Evolutionary conservation across 2,888 invertebrate species (phyloP).

Genomic region (Platypus cylindrus): DNA sequence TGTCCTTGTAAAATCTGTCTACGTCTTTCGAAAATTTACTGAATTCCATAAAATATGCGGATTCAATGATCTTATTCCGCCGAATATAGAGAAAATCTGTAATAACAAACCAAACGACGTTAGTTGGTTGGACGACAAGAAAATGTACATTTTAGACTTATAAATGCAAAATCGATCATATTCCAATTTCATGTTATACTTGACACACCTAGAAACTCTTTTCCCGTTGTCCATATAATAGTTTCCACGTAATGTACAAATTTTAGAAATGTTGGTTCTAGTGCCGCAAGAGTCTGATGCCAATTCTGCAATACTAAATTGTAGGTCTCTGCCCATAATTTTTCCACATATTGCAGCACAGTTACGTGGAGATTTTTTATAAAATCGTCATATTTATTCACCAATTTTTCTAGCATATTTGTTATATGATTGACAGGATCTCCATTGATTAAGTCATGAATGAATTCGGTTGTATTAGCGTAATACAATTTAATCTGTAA

Average conservation of each 20-base stretch:
- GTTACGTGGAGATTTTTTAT: conserved; percentile 44
- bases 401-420: conserved; percentile 51
- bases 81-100: conserved; percentile 67
- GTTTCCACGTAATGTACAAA: conserved; percentile 64
- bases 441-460: conserved; percentile 57
- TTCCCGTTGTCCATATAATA: conserved; percentile 58
- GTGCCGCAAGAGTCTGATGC: conserved; percentile 55
- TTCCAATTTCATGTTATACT: not conserved
- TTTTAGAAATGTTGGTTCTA: conserved; percentile 68
- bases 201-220: conserved; percentile 48
- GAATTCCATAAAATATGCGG: conserved; percentile 69
- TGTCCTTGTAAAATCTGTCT: conserved; percentile 65
- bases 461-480: conserved; percentile 53
- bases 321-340: conserved; percentile 58
- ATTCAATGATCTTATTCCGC: conserved; percentile 64
- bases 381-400: conserved; percentile 48
- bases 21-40: conserved; percentile 69
- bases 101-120: conserved; percentile 17
- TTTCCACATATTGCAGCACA: conserved; percentile 57
- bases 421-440: conserved; percentile 64
- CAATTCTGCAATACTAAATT: conserved; percentile 54
- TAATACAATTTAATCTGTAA: conserved; percentile 53
- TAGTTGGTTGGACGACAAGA: too few species aligned
- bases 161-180: not conserved
- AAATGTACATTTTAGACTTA: not conserved